Base-by-base conservation (phyloP, 2,113 vertebrate species). In the Phyllostomus hastatus region DNA sequence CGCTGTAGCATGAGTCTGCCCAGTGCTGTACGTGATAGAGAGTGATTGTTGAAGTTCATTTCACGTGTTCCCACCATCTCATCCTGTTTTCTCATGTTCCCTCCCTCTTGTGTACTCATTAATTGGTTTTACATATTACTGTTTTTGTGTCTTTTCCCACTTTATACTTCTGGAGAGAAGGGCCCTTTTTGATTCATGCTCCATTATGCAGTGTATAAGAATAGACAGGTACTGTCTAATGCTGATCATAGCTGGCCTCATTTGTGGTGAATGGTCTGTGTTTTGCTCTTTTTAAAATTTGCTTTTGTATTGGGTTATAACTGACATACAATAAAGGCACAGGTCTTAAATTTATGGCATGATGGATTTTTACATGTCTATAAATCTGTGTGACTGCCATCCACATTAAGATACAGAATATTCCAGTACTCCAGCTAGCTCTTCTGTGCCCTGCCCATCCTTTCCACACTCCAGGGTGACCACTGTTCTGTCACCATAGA, bases 191-290 rank as follows among this genome's bases (percentile, higher is more conserved):
- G 52, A 66, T 69, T 83, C 26, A 41, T 11, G 61, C 46, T 61
- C 6, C 19, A 2, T 41, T 12, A 10, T 35, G 19, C 20, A 0
- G n/a, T 12, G 57, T 5, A 0, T 11, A 20, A 67, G 38, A 57
- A 54, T 1, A 31, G 1, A 20, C 9, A 28, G 26, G 2, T 12
- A 10, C 9, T 69, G 22, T 69, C 76, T 22, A 69, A 20, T 70
- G 19, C 54, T 52, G n/a, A 35, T 24, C 48, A 0, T 10, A 52
- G 11, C 20, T 31, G 15, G 24, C 19, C 31, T 38, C 43, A 41
- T 69, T 43, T 26, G 28, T 43, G 54, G 48, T 33, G 52, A 64
- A 20, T 28, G 2, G 64, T 43, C 6, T 43, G 28, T 57, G 26
- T 50, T 67, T 59, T 35, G 35, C 11, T 75, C 33, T 48, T 52